These are phyloP conservation scores for Philypnodon macrostomus DNA, from an alignment of 2,797 vertebrate species.

Conservation along the genomic window DNA sequence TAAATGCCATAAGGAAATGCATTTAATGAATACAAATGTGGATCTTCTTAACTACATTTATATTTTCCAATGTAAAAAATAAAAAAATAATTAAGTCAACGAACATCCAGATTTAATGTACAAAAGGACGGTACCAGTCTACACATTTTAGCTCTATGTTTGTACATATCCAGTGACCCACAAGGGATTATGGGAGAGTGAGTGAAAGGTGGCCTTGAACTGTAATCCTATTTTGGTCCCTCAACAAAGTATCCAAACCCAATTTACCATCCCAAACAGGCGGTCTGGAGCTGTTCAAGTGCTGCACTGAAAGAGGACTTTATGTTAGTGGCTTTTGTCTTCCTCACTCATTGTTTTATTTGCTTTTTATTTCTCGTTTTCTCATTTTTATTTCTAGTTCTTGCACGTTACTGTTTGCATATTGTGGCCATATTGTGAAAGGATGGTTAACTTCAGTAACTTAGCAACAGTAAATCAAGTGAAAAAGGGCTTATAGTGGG, in stretches of 20 bases:
- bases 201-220: conserved; percentile 73
- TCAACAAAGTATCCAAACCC: conserved; percentile 56
- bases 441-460: conserved; percentile 22
- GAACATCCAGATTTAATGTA: not conserved
- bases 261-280: conserved; percentile 48
- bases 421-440: conserved; percentile 31
- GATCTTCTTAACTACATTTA: too few species aligned
- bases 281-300: conserved; percentile 30
- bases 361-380: conserved; percentile 23
- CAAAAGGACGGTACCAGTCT: conserved; percentile 21
- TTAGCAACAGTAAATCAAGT: conserved; percentile 38
- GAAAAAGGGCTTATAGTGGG: conserved; percentile 10
- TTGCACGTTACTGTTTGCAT: conserved; percentile 22
- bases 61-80: too few species aligned
- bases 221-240: conserved; percentile 73
- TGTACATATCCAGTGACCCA: conserved; percentile 69
- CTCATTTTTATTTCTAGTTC: conserved; percentile 19
- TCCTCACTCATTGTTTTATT: conserved; percentile 18
- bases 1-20: too few species aligned
- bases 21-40: too few species aligned
- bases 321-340: conserved; percentile 18
- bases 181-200: conserved; percentile 64
- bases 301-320: conserved; percentile 23
- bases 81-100: not conserved
- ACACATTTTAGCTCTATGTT: conserved; percentile 42